Evolutionary conservation across 1,140 invertebrate species (phyloP).

Genomic region (Drosophila pruinosa): DNA sequence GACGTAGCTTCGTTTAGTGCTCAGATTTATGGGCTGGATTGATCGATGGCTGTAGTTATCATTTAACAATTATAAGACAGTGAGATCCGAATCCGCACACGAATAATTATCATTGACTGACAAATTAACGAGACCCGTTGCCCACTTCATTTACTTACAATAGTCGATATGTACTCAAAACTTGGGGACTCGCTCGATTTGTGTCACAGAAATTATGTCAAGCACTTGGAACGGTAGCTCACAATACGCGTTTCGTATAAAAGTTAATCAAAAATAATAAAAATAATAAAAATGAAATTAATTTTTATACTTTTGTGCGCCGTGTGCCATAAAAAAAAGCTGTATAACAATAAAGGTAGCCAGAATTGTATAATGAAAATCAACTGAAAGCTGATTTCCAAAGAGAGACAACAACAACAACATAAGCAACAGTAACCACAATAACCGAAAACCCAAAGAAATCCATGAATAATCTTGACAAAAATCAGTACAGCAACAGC

Average conservation of each 20-base stretch:
- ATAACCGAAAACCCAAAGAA: constrained; percentile 24
- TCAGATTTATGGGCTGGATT: constrained; percentile 51
- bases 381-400: constrained; percentile 76
- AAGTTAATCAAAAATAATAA: constrained; percentile 53
- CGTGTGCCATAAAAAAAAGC: constrained; percentile 47
- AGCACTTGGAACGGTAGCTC: constrained; percentile 65
- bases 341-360: constrained; percentile 35
- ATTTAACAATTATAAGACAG: constrained; percentile 61
- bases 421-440: background rate
- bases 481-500: constrained; percentile 46
- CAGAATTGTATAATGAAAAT: constrained; percentile 62
- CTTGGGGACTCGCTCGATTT: constrained; percentile 17
- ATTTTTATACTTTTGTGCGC: constrained; percentile 65
- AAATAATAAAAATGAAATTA: constrained; percentile 58
- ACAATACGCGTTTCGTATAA: constrained; percentile 26
- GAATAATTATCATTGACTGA: constrained; percentile 68
- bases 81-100: background rate
- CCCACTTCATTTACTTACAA: constrained; percentile 13
- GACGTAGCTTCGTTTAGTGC: constrained; percentile 19
- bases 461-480: constrained; percentile 50
- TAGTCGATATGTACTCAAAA: too few relatives aligned
- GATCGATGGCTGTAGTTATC: constrained; percentile 74
- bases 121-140: constrained; percentile 59
- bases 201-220: constrained; percentile 68
- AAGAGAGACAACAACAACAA: constrained; percentile 53